phyloP scores from a whole-genome alignment of 1,140 invertebrate genomes.

The Drosophila tristis region DNA sequence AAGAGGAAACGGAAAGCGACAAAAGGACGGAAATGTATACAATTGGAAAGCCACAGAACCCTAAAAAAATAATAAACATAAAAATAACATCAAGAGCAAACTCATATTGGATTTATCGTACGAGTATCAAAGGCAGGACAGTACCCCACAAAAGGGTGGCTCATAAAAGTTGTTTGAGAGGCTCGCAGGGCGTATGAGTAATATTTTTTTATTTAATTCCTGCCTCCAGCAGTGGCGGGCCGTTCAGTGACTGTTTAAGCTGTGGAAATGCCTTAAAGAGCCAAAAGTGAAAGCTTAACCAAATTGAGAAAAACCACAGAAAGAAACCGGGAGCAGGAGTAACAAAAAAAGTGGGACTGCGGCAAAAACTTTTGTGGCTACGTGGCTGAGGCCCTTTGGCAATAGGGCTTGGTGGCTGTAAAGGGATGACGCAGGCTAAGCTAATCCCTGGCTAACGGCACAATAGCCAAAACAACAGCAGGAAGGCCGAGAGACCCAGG shows the following conservation, averaged over 20 bases:
- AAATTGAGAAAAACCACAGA: conserved; percentile 35
- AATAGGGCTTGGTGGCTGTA: not conserved
- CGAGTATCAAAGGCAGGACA: conserved; percentile 5
- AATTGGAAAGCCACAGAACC: conserved; percentile 38
- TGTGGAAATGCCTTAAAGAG: conserved; percentile 51
- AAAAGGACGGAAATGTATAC: not conserved
- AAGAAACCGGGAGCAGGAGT: not conserved
- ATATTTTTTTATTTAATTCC: conserved; percentile 46
- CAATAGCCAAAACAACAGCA: not conserved
- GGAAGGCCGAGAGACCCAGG: not conserved
- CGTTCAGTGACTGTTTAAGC: conserved; percentile 38
- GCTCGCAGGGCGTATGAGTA: conserved; percentile 45
- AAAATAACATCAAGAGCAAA: conserved; percentile 39
- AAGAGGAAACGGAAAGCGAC: conserved; percentile 13
- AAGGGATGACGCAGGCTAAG: conserved; percentile 17
- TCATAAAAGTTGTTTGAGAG: conserved; percentile 37
- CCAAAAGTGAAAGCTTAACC: conserved; percentile 52
- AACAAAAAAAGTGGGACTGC: conserved; percentile 10
- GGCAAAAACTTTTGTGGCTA: conserved; percentile 48
- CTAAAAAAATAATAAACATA: conserved; percentile 52
- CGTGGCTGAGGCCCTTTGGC: conserved; percentile 20
- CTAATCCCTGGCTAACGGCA: conserved; percentile 46
- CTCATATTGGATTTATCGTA: conserved; percentile 22
- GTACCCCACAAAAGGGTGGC: conserved; percentile 12
- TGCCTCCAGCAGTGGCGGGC: conserved; percentile 20